Evolutionary conservation across 2,797 vertebrate species (phyloP).

Genomic region (Periophthalmus magnuspinnatus): DNA sequence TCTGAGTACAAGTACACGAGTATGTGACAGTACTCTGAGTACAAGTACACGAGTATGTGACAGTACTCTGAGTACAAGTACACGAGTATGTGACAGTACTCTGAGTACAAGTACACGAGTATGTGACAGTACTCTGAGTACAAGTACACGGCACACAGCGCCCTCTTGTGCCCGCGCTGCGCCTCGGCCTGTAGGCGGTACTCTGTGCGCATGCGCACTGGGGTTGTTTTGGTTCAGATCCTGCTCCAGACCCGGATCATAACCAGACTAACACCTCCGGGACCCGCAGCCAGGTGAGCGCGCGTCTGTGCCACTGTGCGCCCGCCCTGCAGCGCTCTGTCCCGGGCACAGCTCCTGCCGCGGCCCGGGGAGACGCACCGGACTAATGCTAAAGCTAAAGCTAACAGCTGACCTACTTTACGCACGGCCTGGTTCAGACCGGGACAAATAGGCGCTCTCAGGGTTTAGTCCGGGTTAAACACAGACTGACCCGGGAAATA

Average conservation of each 20-base stretch:
- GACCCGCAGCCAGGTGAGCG: neutral
- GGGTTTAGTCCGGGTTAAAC: neutral
- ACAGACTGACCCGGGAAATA: too few species aligned
- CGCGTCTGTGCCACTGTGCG: neutral
- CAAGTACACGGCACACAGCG: too few species aligned
- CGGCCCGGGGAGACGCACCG: too few species aligned
- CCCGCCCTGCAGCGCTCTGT: neutral
- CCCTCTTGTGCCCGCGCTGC: neutral
- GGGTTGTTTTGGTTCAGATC: neutral
- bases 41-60: too few species aligned
- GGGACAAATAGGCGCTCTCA: neutral
- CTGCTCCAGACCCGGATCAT: neutral
- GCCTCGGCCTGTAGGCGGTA: too few species aligned
- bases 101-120: too few species aligned
- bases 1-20: too few species aligned
- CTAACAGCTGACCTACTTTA: neutral
- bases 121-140: too few species aligned
- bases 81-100: too few species aligned
- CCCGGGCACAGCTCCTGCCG: neutral
- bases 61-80: too few species aligned
- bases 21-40: too few species aligned
- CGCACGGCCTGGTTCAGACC: neutral
- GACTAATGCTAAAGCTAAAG: neutral
- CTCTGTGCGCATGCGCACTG: neutral
- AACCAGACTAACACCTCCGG: neutral